Conservation (phyloP, 2,797 vertebrate genomes). For the Thripadectes ignobilis region DNA sequence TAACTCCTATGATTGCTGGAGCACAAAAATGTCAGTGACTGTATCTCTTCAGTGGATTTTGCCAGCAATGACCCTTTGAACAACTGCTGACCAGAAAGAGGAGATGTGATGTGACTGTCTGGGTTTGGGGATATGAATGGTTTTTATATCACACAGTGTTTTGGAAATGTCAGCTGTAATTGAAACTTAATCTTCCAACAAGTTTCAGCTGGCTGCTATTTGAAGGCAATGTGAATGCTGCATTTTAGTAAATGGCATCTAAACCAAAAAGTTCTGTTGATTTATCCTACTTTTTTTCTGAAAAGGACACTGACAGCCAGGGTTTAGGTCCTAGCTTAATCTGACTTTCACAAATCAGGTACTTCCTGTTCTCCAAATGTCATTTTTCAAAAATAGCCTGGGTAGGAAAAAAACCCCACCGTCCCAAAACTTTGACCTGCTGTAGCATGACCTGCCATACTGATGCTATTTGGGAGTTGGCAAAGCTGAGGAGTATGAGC, state of each 20-base stretch:
- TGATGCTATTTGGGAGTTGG: not conserved
- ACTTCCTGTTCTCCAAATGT: not conserved
- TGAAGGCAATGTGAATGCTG: constrained; percentile 28
- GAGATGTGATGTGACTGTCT: not conserved
- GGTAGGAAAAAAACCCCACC: not conserved
- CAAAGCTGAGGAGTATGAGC: not conserved
- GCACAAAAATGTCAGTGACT: constrained; percentile 13
- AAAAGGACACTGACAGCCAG: not conserved
- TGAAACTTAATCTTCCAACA: constrained; percentile 63
- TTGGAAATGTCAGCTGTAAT: constrained; percentile 67
- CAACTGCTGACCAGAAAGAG: not conserved
- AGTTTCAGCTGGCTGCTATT: constrained; percentile 45
- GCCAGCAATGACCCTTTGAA: not conserved
- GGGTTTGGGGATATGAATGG: not conserved
- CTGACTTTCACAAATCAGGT: not conserved
- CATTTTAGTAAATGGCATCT: constrained; percentile 61
- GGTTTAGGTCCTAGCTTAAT: not conserved
- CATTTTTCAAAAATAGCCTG: not conserved
- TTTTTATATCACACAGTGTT: not conserved
- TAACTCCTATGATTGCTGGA: not conserved
- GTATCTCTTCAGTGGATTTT: not conserved
- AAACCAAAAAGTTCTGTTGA: constrained; percentile 21
- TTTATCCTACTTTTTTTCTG: not conserved
- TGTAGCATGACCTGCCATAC: not conserved
- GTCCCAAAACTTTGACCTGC: not conserved